Percentiles rank a stretch among this genome's conserved stretches.
These are phyloP conservation scores for Aphelenchoides bicaudatus DNA, from an alignment of 2,888 invertebrate genomes.

Conservation along the genomic window DNA sequence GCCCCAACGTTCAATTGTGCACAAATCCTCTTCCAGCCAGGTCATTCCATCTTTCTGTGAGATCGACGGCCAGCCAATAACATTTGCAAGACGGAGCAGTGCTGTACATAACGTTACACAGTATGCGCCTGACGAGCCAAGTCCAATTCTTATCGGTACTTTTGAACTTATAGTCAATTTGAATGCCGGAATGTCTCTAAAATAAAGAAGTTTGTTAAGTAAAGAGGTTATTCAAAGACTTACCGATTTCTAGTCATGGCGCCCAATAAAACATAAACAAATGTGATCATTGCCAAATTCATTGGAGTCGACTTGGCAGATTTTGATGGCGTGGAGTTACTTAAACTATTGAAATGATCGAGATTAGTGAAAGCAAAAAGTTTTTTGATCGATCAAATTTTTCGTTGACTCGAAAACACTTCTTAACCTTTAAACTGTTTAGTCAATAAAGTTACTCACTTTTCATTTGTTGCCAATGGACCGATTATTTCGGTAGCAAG, in stretches of 20 bases:
- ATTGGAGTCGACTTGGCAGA: conserved; percentile 29
- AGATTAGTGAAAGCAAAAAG: neutral
- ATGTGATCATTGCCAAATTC: conserved; percentile 52
- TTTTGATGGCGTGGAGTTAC: conserved; percentile 11
- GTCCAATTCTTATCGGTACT: conserved; percentile 64
- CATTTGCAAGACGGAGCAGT: conserved; percentile 64
- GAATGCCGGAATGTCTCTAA: conserved; percentile 48
- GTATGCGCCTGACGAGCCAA: conserved; percentile 90
- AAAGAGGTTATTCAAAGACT: neutral
- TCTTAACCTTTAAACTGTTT: no score
- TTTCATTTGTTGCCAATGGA: neutral
- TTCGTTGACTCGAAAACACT: no score
- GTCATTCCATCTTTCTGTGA: conserved; percentile 8
- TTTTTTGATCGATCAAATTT: neutral
- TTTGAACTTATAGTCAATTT: conserved; percentile 35
- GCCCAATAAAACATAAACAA: conserved; percentile 57
- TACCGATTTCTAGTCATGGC: conserved; percentile 43
- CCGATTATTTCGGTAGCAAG: conserved; percentile 26
- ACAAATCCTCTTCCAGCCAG: conserved; percentile 48
- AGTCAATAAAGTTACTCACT: neutral
- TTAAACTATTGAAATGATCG: conserved; percentile 6
- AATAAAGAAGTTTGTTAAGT: conserved; percentile 17
- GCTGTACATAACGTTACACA: conserved; percentile 76
- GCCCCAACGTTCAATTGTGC: conserved; percentile 75
- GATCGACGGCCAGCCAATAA: conserved; percentile 29